Evolutionary conservation across 2,888 invertebrate species (phyloP).

Genomic region (Drosophila mercatorum): DNA sequence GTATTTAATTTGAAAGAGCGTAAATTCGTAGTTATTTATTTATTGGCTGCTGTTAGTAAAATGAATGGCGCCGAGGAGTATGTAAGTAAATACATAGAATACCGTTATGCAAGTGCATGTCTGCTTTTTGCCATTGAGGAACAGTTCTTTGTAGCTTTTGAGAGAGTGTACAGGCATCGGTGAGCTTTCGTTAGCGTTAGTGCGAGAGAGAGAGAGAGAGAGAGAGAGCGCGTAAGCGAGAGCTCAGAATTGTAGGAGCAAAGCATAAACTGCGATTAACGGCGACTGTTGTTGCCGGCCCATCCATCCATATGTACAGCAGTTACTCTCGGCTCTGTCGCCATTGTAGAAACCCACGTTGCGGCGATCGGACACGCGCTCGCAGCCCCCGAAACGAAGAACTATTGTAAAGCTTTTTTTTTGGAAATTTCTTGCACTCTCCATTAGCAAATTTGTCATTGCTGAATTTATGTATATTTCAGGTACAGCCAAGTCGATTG

Average conservation of each 20-base stretch:
- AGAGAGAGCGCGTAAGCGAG: constrained; percentile 22
- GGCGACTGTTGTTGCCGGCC: constrained; percentile 45
- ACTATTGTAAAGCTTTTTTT: constrained; percentile 44
- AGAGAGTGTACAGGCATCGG: constrained; percentile 48
- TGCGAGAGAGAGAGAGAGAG: constrained; percentile 10
- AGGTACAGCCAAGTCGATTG: constrained; percentile 54
- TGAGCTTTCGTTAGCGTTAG: constrained; percentile 8
- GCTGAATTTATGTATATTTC: constrained; percentile 22
- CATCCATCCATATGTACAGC: constrained; percentile 13
- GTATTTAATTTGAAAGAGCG: neutral
- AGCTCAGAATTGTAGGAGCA: constrained; percentile 29
- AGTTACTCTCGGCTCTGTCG: constrained; percentile 1
- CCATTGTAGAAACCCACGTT: constrained; percentile 69
- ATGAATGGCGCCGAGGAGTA: constrained; percentile 15
- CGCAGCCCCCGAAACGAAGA: neutral
- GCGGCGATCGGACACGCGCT: constrained; percentile 54
- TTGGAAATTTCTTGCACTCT: constrained; percentile 13
- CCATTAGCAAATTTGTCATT: neutral
- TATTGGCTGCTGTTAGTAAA: neutral
- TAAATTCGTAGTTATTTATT: constrained; percentile 10
- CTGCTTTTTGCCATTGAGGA: neutral
- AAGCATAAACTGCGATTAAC: constrained; percentile 71
- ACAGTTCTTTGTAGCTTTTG: neutral
- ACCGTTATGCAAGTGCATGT: neutral
- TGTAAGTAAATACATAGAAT: constrained; percentile 14